phyloP scores from a whole-genome alignment of 2,797 vertebrate genomes.

The Helostoma temminkii region DNA sequence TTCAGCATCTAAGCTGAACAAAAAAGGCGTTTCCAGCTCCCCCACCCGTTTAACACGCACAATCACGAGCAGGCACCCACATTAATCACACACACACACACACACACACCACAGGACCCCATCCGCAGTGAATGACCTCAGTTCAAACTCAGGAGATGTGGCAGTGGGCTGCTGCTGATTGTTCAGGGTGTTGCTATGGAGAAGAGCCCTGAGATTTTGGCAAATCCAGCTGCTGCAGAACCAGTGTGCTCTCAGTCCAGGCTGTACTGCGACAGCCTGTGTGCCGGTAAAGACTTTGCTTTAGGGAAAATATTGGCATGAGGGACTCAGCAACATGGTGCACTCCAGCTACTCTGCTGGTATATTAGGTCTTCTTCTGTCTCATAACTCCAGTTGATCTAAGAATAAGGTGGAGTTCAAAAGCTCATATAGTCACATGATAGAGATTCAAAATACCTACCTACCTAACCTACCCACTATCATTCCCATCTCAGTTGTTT shows the following conservation, averaged over 20 bases:
- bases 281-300: constrained; percentile 16
- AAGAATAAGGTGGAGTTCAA: not conserved
- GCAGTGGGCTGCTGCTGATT: constrained; percentile 65
- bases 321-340: constrained; percentile 24
- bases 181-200: constrained; percentile 78
- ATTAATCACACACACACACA: constrained; percentile 48
- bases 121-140: constrained; percentile 76
- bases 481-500: not conserved
- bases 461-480: too few species aligned
- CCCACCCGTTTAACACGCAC: constrained; percentile 48
- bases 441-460: not conserved
- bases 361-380: constrained; percentile 2
- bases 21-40: constrained; percentile 70
- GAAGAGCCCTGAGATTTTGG: constrained; percentile 64
- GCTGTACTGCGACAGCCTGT: constrained; percentile 75
- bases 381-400: constrained; percentile 15
- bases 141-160: constrained; percentile 64
- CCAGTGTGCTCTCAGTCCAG: constrained; percentile 69
- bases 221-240: constrained; percentile 75
- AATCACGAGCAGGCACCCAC: constrained; percentile 49
- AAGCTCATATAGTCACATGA: not conserved
- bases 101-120: constrained; percentile 50
- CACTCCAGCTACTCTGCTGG: constrained; percentile 21
- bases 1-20: constrained; percentile 49
- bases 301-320: constrained; percentile 28